Base-by-base conservation (phyloP, 2,888 invertebrate species). In the Lasius fuliginosus region DNA sequence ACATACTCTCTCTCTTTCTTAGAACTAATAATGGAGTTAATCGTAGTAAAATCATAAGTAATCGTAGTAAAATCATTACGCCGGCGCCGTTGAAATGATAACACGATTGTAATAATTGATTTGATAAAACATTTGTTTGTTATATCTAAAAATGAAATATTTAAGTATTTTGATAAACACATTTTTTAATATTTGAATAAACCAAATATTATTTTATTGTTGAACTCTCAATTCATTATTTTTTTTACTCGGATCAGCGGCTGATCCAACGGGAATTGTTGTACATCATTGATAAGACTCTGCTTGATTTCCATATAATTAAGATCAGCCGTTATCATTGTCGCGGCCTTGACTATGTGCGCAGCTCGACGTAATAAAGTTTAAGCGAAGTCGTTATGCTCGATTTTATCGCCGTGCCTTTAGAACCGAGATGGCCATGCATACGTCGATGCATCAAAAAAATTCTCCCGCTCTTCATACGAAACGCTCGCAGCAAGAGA, bases 331-430 rank as follows among this genome's bases (percentile, higher is more conserved):
- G 79, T 82, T 82, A 82, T 82, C 82, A 82, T 75, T 33, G 76
- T 53, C 18, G 67, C 58, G 58, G 77, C 82, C 82, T 82, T 82
- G 82, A 67, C 76, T 76, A 53, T 85, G 79, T 82, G 73, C 65
- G 77, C 60, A 65, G 65, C 58, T 67, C 53, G 85, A 56, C 74
- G 76, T 86, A 89, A 89, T 89, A 84, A 89, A 89, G 86, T 88
- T 89, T 89, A 89, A 89, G 88, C 73, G 88, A 81, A 85, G 82
- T 86, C 73, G 85, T 89, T 87, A 87, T 85, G 89, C 84, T 88
- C 82, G 89, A 87, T 87, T 89, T 74, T 81, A 89, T 89, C 83
- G 84, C 36, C 42, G 46, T 69, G 56, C 82, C 73, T 76, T 79
- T 81, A 73, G 49, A 82, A 67, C 56, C 42, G 74, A 42, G 30